Conservation (phyloP, 2,888 invertebrate species). For the Lasioglossum lativentre region DNA sequence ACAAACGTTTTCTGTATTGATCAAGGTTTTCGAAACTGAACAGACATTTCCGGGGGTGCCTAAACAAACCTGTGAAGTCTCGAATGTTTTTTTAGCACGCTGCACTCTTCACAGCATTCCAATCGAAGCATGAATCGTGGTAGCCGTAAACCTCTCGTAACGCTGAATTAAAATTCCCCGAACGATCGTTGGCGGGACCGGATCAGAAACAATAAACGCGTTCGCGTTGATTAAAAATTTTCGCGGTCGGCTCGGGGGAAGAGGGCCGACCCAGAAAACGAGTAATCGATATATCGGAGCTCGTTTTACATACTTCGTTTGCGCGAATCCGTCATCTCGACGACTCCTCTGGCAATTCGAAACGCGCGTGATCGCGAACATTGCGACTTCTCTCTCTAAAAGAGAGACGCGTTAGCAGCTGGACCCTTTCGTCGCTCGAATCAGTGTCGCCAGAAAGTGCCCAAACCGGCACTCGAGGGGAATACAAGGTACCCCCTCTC, state of each 20-base stretch:
- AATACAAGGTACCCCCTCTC: no score
- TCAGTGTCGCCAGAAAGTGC: no score
- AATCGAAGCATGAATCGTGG: neutral
- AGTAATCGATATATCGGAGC: neutral
- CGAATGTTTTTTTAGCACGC: neutral
- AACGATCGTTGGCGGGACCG: neutral
- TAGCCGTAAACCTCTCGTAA: neutral
- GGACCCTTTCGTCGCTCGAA: no score
- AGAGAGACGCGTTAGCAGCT: no score
- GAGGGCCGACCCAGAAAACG: neutral
- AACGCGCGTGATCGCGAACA: neutral
- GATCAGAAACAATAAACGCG: neutral
- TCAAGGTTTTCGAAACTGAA: neutral
- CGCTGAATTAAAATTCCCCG: neutral
- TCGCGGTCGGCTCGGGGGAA: neutral
- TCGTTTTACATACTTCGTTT: neutral
- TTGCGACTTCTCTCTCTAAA: no score
- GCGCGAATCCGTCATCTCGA: neutral
- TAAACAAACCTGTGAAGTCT: neutral
- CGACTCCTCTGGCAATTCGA: neutral
- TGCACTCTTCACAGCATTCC: neutral
- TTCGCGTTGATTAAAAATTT: constrained; percentile 5
- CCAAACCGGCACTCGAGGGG: no score
- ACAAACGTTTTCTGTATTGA: neutral
- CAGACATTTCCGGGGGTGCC: neutral